Base-by-base conservation (phyloP, 2,113 vertebrate species). In the Passer domesticus region DNA sequence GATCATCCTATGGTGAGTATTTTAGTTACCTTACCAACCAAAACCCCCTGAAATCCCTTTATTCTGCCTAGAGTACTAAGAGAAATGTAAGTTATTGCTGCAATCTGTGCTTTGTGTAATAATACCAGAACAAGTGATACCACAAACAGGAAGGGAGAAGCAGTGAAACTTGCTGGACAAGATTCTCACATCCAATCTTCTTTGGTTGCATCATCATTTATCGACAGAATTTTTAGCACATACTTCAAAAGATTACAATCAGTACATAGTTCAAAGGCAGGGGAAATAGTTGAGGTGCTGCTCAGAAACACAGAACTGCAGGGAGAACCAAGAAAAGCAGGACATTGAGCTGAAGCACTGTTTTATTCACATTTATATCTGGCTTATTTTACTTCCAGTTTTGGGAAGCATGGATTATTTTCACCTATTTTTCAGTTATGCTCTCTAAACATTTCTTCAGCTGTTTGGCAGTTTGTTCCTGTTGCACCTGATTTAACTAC, bases 1-100 rank as follows among this genome's bases (percentile, higher is more conserved):
- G 97, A 62, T 98, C 98, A 16, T 98, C 98, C 13, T 99, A 98
- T 3, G 99, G 99, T 99, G 96, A 98, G 98, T 97, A 60, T 53
- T 68, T 87, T n/a, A 11, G 13, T 52, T 80, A 47, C 50, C 72
- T 60, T 86, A 56, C 39, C 1, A 2, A 23, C 19, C 17, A 68
- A 76, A 79, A 53, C 21, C 0, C 4, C 5, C 41, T 35, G 31
- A 64, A 74, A 88, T 31, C 31, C 28, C 24, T 78, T 56, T 23
- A 18, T 44, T 75, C n/a, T 37, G 25, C 30, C 30, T 55, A 25
- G 49, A 46, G 15, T n/a, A 66, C 10, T 77, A 66, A 53, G 27
- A 76, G 30, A 90, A 85, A 58, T 7, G 18, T 15, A 74, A 67
- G 14, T 59, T 67, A 55, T 12, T 70, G 33, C 30, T 83, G 52